phyloP scores from a whole-genome alignment of 2,797 vertebrate genomes.

The Danio tinwini region DNA sequence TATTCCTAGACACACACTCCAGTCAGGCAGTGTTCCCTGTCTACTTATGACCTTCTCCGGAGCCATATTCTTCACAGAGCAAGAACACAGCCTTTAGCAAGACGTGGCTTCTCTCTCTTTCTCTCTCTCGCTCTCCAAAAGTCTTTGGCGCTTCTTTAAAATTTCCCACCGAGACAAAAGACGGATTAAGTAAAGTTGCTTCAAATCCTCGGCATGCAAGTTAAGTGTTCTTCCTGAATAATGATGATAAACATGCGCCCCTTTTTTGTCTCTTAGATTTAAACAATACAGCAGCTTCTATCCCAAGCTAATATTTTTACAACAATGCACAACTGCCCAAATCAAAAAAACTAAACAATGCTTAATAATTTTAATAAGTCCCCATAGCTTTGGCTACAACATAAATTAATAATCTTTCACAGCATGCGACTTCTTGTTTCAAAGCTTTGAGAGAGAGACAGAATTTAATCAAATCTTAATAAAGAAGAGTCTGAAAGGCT shows the following conservation, averaged over 20 bases:
- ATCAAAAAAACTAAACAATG: constrained; percentile 51
- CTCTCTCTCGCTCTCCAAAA: constrained; percentile 2
- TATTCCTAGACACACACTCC: constrained; percentile 41
- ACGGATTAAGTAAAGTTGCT: constrained; percentile 46
- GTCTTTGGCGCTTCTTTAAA: constrained; percentile 26
- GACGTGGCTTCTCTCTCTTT: constrained; percentile 26
- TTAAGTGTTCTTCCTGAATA: constrained; percentile 38
- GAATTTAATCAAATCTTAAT: constrained; percentile 14
- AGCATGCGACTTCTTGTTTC: constrained; percentile 20
- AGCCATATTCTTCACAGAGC: constrained; percentile 38
- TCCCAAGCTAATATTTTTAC: constrained; percentile 41
- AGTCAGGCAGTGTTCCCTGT: constrained; percentile 30
- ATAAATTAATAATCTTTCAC: constrained; percentile 74
- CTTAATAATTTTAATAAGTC: constrained; percentile 73
- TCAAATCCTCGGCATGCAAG: constrained; percentile 36
- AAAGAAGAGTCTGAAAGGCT: constrained; percentile 19
- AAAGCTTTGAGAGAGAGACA: constrained; percentile 18
- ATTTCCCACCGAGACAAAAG: constrained; percentile 49
- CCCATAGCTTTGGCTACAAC: constrained; percentile 61
- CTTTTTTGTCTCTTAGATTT: constrained; percentile 13
- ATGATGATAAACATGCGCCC: constrained; percentile 26
- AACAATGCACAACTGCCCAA: constrained; percentile 9
- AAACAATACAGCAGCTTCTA: neutral
- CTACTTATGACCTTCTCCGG: constrained; percentile 43
- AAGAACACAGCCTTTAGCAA: constrained; percentile 31